phyloP scores from a whole-genome alignment of 1,140 invertebrate species.

The Medauroidea extradentata region DNA sequence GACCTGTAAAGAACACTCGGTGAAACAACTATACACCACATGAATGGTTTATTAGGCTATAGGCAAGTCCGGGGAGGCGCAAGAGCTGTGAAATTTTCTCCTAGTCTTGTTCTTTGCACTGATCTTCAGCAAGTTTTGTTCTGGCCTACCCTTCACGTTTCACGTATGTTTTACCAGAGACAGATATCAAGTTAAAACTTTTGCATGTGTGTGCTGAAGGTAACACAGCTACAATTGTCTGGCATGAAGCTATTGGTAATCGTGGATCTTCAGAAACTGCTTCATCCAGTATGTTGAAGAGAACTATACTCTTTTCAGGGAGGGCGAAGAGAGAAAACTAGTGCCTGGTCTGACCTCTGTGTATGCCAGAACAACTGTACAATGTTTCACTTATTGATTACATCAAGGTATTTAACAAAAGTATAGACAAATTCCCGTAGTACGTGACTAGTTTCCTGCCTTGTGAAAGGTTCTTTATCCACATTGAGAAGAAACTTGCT shows the following conservation, averaged over 20 bases:
- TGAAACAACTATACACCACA: too few species aligned
- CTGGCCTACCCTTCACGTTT: background rate
- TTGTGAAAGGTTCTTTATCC: conserved; percentile 17
- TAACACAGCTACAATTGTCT: conserved; percentile 9
- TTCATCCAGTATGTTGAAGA: conserved; percentile 14
- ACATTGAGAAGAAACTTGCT: conserved; percentile 15
- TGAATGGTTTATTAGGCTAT: too few species aligned
- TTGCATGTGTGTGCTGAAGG: conserved; percentile 9
- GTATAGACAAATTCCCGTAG: conserved; percentile 13
- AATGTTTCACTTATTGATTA: conserved; percentile 7
- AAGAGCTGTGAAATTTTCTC: too few species aligned
- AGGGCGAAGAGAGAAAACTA: conserved; percentile 13
- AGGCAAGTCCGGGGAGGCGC: too few species aligned
- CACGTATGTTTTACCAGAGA: background rate
- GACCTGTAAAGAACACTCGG: too few species aligned
- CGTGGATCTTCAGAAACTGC: conserved; percentile 19
- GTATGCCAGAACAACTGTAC: conserved; percentile 21
- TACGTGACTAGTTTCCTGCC: conserved; percentile 17
- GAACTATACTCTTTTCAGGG: conserved; percentile 10
- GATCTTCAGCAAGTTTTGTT: background rate
- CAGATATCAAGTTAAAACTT: conserved; percentile 17
- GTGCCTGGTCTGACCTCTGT: conserved; percentile 24
- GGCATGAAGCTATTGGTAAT: conserved; percentile 19
- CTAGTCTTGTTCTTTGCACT: too few species aligned
- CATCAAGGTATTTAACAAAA: conserved; percentile 14